Evolutionary conservation across 2,797 vertebrate genomes (phyloP), one percentile per base, ranked within the genome.

Genomic region (Myotis findleyi): DNA sequence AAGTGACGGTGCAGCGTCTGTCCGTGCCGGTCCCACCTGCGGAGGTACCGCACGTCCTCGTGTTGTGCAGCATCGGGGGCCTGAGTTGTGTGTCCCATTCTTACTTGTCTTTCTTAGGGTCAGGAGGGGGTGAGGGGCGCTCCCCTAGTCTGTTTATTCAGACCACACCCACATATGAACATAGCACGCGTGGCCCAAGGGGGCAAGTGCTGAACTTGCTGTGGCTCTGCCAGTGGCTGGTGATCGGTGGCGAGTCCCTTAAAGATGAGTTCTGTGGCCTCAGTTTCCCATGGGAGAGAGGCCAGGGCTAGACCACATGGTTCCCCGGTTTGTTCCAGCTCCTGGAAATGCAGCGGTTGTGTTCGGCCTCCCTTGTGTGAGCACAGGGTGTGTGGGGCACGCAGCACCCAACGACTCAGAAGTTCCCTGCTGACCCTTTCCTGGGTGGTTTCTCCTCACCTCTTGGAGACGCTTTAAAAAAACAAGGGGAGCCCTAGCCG

Each of bases 341-440:
- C 33, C 55, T 0, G 44, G 5, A 38, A 20, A 20, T 14, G 71
- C 80, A 27, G 0, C 11, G 1, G 0, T 23, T 44, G 6, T 49
- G 14, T 79, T 62, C 23, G 6, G 38, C 20, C 14, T 12, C 10
- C 33, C 21, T 64, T 47, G 47, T 71, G 14, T 20, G 59, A 18
- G 49, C 16, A 55, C 5, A 10, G 10, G 30, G 30, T 30, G 72
- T 79, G 72, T 76, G 38, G 33, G 84, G 21, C 36, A 10, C 0
- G 0, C 25, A 2, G 47, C 2, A 21, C 55, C 55, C 21, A 82
- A 30, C 13, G 27, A 41, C 23, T 59, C 41, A 36, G 2, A 33
- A 76, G 57, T 14, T 55, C 30, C 16, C 57, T 41, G 6, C 14
- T 66, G 6, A 47, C 23, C 21, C 68, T 79, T 64, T 57, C 44